Percentiles rank a stretch among this genome's conserved stretches.
phyloP scores from a whole-genome alignment of 2,888 invertebrate species.

The Eilema caniola region DNA sequence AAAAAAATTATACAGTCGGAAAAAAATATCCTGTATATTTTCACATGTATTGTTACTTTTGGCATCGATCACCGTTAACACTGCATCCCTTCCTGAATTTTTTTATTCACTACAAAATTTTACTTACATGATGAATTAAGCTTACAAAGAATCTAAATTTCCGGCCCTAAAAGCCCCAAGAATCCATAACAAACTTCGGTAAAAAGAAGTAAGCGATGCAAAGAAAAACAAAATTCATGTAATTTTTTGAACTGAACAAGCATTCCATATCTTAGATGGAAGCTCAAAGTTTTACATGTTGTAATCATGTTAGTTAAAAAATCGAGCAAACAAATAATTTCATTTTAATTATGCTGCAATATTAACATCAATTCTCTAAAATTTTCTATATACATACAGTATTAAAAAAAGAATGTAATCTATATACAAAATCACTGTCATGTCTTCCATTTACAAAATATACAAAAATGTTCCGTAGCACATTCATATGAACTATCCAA shows the following conservation, averaged over 20 bases:
- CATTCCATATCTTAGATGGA: not conserved
- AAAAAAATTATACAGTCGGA: too few relatives aligned
- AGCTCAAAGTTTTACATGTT: not conserved
- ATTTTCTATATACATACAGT: not conserved
- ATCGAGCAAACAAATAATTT: not conserved
- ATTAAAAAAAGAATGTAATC: conserved; percentile 26
- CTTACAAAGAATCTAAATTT: not conserved
- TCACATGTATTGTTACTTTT: too few relatives aligned
- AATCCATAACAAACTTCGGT: not conserved
- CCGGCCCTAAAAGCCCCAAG: not conserved
- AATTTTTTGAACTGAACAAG: not conserved
- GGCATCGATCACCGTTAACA: too few relatives aligned
- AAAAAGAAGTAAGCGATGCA: not conserved
- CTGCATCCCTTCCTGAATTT: too few relatives aligned
- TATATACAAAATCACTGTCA: conserved; percentile 68
- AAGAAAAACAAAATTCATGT: not conserved
- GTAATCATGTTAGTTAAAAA: not conserved
- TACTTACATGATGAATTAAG: too few relatives aligned
- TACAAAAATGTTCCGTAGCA: conserved; percentile 63
- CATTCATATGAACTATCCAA: conserved; percentile 36
- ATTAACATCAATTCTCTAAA: not conserved
- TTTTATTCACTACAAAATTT: too few relatives aligned
- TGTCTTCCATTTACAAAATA: conserved; percentile 80
- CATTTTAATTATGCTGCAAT: not conserved
- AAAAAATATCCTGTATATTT: too few relatives aligned